phyloP scores from a whole-genome alignment of 64 coral and sea anemone species.

The Stylophora pistillata region DNA sequence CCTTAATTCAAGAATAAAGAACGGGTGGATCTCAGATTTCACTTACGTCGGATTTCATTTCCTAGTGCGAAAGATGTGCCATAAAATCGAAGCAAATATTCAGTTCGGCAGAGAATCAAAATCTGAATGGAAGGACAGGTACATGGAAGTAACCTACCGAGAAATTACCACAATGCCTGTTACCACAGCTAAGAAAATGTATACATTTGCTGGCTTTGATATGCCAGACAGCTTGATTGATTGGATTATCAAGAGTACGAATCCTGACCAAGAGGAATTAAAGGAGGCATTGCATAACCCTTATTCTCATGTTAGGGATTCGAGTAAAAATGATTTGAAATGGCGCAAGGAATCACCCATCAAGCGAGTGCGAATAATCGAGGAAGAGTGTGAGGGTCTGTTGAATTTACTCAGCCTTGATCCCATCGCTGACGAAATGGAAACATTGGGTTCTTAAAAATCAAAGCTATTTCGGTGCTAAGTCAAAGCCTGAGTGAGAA shows the following conservation, averaged over 20 bases:
- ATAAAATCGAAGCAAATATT: constrained; percentile 24
- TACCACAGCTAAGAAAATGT: constrained; percentile 50
- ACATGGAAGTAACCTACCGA: constrained; percentile 29
- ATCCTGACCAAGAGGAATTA: constrained; percentile 8
- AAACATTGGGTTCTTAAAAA: neutral
- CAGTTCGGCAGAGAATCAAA: neutral
- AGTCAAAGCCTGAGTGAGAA: too few relatives aligned
- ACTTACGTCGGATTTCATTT: neutral
- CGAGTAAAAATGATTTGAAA: constrained; percentile 26
- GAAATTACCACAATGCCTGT: constrained; percentile 44
- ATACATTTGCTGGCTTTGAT: constrained; percentile 51
- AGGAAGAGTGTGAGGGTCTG: constrained; percentile 17
- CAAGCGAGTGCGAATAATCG: constrained; percentile 25
- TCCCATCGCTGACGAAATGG: constrained; percentile 31
- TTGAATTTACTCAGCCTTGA: constrained; percentile 25
- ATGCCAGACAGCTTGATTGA: constrained; percentile 22
- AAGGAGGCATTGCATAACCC: neutral
- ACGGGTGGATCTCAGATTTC: constrained; percentile 41
- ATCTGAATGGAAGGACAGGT: constrained; percentile 17
- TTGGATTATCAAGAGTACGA: constrained; percentile 50
- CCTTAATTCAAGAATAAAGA: constrained; percentile 52
- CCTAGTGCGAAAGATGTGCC: neutral
- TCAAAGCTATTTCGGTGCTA: neutral
- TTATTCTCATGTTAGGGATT: constrained; percentile 46
- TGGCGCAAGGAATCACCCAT: constrained; percentile 54